These are phyloP conservation scores for Chromis chromis DNA, from an alignment of 2,797 vertebrate genomes.

Conservation along the genomic window DNA sequence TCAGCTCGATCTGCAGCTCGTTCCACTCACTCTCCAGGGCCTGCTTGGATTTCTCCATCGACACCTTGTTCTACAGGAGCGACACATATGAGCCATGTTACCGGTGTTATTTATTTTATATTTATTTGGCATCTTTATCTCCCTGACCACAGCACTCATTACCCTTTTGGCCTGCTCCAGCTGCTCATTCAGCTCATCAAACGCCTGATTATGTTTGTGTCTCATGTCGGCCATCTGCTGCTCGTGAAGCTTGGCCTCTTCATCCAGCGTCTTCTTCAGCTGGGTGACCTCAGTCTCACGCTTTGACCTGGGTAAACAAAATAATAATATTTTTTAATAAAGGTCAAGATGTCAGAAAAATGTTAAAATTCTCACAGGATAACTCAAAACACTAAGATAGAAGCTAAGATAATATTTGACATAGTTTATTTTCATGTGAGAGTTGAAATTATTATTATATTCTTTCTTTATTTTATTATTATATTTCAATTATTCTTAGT, in stretches of 20 bases:
- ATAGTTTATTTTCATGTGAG: too few species aligned
- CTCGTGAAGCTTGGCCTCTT: conserved; percentile 91
- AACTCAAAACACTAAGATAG: too few species aligned
- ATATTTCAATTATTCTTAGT: too few species aligned
- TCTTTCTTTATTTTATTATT: too few species aligned
- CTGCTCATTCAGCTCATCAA: conserved; percentile 96
- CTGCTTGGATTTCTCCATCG: conserved; percentile 94
- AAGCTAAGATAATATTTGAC: too few species aligned
- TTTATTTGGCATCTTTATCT: background rate
- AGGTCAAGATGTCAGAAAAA: background rate
- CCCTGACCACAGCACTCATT: conserved; percentile 1
- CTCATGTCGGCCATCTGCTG: conserved; percentile 93
- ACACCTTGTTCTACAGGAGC: conserved; percentile 89
- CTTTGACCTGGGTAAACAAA: conserved; percentile 83
- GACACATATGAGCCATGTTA: conserved; percentile 22
- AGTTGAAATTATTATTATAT: too few species aligned
- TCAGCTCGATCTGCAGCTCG: conserved; percentile 92
- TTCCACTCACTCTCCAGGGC: conserved; percentile 91
- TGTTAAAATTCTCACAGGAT: background rate
- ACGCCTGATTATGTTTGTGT: conserved; percentile 93
- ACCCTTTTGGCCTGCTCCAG: conserved; percentile 95
- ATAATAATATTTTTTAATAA: background rate
- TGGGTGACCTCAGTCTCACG: conserved; percentile 94
- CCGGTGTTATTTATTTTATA: background rate
- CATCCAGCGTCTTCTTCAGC: conserved; percentile 92